A percentile compares a stretch with the other conserved stretches of the same genome.
Evolutionary conservation across 1,140 invertebrate species (phyloP).

Genomic region (Heliconius nattereri): DNA sequence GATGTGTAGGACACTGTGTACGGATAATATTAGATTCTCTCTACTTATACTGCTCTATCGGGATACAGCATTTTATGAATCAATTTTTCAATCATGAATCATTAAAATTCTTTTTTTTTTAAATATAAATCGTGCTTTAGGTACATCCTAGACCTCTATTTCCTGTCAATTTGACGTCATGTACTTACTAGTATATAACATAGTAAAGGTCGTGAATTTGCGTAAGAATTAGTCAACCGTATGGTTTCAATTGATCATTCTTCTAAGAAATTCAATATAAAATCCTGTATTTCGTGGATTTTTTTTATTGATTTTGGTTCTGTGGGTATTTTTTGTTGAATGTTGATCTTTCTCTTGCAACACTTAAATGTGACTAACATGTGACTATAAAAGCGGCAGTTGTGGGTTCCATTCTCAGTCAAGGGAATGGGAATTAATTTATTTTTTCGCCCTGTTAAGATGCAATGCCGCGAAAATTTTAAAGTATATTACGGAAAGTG

Average conservation of each 20-base stretch:
- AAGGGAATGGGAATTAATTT: no score
- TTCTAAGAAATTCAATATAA: neutral
- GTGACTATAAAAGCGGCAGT: neutral
- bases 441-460: no score
- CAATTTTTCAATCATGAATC: neutral
- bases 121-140: neutral
- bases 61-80: no score
- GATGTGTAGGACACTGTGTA: no score
- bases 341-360: neutral
- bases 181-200: neutral
- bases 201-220: neutral
- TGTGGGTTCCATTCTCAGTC: neutral
- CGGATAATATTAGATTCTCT: no score
- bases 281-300: conserved; percentile 9
- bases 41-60: no score
- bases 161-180: neutral
- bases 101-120: neutral
- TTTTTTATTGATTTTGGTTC: neutral
- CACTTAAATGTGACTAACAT: neutral
- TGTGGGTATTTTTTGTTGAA: neutral
- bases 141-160: neutral
- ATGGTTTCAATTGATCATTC: conserved; percentile 6
- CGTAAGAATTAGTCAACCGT: conserved; percentile 12
- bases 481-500: no score
- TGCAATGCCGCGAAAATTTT: no score